Evolutionary conservation across 2,113 vertebrate genomes (phyloP), one percentile per base, ranked within the genome.

Genomic region (Chelonoidis abingdonii): DNA sequence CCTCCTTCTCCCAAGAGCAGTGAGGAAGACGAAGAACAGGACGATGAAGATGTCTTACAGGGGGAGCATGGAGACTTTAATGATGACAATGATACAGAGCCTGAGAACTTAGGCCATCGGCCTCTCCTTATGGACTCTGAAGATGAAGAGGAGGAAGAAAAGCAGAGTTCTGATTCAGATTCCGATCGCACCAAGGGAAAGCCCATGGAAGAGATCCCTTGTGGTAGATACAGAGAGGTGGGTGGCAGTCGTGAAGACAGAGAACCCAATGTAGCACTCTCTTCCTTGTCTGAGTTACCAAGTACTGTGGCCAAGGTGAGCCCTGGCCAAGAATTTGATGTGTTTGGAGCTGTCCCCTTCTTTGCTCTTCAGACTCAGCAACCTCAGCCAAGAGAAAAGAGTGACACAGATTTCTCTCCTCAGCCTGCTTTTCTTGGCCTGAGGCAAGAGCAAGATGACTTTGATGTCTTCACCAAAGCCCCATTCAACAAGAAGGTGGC

Each of bases 111-210:
- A 56, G 99, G 99, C n/a, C 99, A 99, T 83, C 98, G 98, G 31
- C 99, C 99, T 47, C 98, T 99, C 69, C 98, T 99, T 82, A 99
- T 99, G 99, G 99, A 99, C 97, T 99, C 99, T 1, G 99, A 99
- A 69, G 99, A 99, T 8, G 99, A 99, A 14, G 99, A 99, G 4
- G 98, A 98, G 35, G 98, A 99, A 8, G 99, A 99, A 76, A 99
- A 99, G 80, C 99, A 98, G 59, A 99, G 99, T 96, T 99, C 99
- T 0, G 99, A 99, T 91, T 99, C 99, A 0, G 99, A 99, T 50
- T 98, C 87, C 14, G 98, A 99, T 31, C 98, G 94, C 75, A 94
- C 89, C 86, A 98, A 98, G 91, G 96, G 79, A 4, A 98, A 98
- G 69, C 62, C 87, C 16, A 78, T 81, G 19, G 88, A 96, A 0